A percentile compares a stretch with the other conserved stretches of the same genome.
Conservation (phyloP, 2,113 vertebrate genomes). For the Poeciliopsis retropinna region DNA sequence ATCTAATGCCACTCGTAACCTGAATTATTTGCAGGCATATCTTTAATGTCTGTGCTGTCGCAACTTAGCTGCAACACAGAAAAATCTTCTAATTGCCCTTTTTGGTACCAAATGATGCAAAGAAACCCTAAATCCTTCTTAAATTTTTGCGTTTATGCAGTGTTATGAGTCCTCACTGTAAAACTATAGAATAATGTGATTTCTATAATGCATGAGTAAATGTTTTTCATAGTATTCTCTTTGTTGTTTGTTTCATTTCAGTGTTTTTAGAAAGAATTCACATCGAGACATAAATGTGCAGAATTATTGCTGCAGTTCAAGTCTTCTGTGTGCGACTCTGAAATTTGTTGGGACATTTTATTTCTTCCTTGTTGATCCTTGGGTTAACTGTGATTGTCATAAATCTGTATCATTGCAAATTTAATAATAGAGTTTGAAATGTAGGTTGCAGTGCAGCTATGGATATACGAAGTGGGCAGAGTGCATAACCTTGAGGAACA, state of each 20-base stretch:
- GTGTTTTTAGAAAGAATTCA: not conserved
- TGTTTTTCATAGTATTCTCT: no score
- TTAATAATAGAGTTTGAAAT: not conserved
- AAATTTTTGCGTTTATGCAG: not conserved
- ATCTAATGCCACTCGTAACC: slow-evolving; percentile 22
- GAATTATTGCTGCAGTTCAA: no score
- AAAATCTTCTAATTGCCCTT: not conserved
- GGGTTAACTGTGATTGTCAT: no score
- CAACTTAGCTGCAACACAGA: not conserved
- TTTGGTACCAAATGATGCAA: no score
- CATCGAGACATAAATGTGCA: no score
- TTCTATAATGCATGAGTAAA: no score
- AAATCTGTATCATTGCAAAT: not conserved
- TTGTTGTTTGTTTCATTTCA: no score
- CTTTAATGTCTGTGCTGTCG: not conserved
- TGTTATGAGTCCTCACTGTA: not conserved
- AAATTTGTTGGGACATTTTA: no score
- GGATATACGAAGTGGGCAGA: not conserved
- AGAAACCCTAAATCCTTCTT: no score
- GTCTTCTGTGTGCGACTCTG: no score
- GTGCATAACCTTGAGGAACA: not conserved
- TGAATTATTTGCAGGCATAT: slow-evolving; percentile 8
- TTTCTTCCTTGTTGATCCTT: no score
- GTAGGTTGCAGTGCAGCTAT: not conserved
- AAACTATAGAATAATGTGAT: not conserved